Percentiles rank a stretch among this genome's conserved stretches.
These are phyloP conservation scores for Drosophila asahinai DNA, from an alignment of 1,140 invertebrate species.

Conservation along the genomic window DNA sequence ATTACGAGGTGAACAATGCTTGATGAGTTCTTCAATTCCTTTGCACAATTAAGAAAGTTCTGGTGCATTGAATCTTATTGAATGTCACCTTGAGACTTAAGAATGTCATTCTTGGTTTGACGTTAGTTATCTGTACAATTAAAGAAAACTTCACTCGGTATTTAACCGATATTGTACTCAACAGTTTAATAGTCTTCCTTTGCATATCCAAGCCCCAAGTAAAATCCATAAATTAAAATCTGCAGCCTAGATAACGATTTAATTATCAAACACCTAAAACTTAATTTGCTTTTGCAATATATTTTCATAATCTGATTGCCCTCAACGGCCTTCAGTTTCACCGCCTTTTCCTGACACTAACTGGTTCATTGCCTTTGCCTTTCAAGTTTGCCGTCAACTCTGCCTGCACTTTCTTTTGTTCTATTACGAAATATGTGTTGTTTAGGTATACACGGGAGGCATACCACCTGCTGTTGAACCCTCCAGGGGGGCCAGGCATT, in stretches of 20 bases:
- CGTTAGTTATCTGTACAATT: no score
- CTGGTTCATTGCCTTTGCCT: constrained; percentile 48
- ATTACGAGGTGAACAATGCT: constrained; percentile 15
- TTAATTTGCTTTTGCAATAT: background rate
- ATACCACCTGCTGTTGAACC: constrained; percentile 41
- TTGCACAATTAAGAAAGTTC: constrained; percentile 5
- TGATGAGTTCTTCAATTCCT: background rate
- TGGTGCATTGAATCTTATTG: background rate
- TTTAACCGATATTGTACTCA: no score
- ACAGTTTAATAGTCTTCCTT: no score
- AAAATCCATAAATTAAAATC: background rate
- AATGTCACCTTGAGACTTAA: background rate
- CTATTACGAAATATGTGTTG: constrained; percentile 42
- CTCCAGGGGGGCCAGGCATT: constrained; percentile 32
- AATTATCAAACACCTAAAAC: background rate
- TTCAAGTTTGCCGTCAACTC: constrained; percentile 27
- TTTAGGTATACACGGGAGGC: constrained; percentile 20
- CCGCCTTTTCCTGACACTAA: constrained; percentile 8
- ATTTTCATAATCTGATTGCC: constrained; percentile 7
- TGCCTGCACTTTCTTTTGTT: constrained; percentile 46
- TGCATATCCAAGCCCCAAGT: no score
- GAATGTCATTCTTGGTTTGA: background rate
- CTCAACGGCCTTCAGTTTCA: constrained; percentile 12
- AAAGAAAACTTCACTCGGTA: no score
- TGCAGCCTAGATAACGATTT: background rate